Evolutionary conservation across 2,113 vertebrate species (phyloP), one percentile per base, ranked within the genome.

Genomic region (Siphamia tubifer): DNA sequence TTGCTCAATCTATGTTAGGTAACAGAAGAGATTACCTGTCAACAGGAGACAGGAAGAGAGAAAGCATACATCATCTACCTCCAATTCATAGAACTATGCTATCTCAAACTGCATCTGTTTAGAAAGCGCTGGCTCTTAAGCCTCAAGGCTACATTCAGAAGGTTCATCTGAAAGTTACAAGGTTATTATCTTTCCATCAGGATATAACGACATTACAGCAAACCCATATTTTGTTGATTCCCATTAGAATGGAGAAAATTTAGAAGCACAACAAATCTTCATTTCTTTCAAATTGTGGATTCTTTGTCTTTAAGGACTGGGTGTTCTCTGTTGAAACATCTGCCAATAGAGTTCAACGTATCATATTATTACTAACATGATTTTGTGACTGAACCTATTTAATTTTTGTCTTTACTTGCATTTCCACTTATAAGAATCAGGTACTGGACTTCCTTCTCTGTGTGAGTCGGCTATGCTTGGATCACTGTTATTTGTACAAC

Each of bases 41-140:
- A 69, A 44, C 34, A 36, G 51, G 47, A 76, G 77, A 57, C 64
- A 75, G 58, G 47, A 72, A 72, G 58, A 56, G 10, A 16, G 51
- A 57, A 42, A 55, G 48, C 63, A 61, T 64, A 10, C 36, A 24
- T 32, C 38, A 69, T 34, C 76, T 61, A 48, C 49, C 45, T 35
- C 31, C 45, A 63, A 58, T 84, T 58, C 44, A 58, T 54, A 77
- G 40, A 75, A 70, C 49, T 44, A 36, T 66, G 70, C 70, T 84
- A 86, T 88, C 77, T 86, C 45, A 74, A 48, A 56, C 54, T 68
- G 48, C 40, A 85, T 89, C 73, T 81, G 68, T 82, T 74, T 83
- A 35, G 47, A 72, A 35, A 69, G 32, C 58, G 55, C 20, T 61
- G 51, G 28, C 31, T 58, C 64, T 70, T 79, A 17, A 52, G 83